Evolutionary conservation across 2,888 invertebrate genomes (phyloP), one percentile per base, ranked within the genome.

Genomic region (Ochlodes sylvanus): DNA sequence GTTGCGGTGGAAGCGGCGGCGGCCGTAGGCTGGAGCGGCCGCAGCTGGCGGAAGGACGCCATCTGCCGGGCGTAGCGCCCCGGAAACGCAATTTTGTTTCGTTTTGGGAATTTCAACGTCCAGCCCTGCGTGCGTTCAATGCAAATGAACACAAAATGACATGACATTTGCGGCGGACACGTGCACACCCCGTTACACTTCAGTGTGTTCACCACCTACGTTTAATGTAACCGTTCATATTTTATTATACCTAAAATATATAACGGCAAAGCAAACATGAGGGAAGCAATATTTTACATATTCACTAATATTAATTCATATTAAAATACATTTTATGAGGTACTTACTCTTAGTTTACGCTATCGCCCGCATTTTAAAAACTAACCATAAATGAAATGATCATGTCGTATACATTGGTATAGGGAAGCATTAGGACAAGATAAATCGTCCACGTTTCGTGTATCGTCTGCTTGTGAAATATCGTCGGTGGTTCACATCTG

Each of bases 1-100:
- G 65, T 38, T 62, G 32, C 52, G 60, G 56, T 41, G n/a, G 55
- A 61, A 75, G 71, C 76, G 80, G 55, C 67, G 82, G 81, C 82
- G 82, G 82, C 68, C 67, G 76, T 80, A 83, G 73, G 75, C 76
- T 78, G 80, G 79, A 83, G 77, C 75, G 75, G 78, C 77, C 71
- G 73, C 77, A 94, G 94, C 92, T 94, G 94, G 88, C 94, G 93
- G 92, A 92, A 90, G 86, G 82, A 82, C 89, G 91, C 91, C 94
- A 94, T 94, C 90, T 94, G 93, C 82, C 81, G 82, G 77, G 78
- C 84, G 80, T 50, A 19, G 82, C 81, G 86, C 88, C 85, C 90
- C 89, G 88, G 92, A 93, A 93, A 88, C 80, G 85, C 82, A 84
- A 86, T 84, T 67, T 88, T 81, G 85, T 89, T 91, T 87, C 86